Conservation (phyloP, 2,113 vertebrate species). For the Ochotona curzoniae region DNA sequence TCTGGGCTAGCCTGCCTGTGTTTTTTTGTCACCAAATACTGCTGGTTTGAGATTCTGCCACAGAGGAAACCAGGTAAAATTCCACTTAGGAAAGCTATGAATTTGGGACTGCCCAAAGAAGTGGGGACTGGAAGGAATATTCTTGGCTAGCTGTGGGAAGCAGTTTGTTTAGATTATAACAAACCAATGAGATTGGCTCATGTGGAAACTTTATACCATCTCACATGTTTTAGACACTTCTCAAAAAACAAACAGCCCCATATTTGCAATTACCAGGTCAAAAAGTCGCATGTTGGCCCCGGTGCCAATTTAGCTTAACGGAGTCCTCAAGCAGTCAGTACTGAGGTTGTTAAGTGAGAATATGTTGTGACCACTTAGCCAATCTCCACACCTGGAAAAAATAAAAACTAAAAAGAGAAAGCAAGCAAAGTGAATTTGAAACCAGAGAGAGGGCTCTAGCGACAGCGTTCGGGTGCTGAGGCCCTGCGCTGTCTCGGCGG, state of each 20-base stretch:
- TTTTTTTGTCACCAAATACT: constrained; percentile 49
- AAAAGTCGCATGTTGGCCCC: constrained; percentile 58
- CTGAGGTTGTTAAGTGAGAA: constrained; percentile 55
- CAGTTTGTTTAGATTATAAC: constrained; percentile 68
- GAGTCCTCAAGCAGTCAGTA: constrained; percentile 57
- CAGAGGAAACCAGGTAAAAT: constrained; percentile 21
- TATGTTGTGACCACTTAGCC: constrained; percentile 41
- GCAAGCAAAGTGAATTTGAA: constrained; percentile 71
- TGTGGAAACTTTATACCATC: constrained; percentile 74
- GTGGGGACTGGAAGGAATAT: constrained; percentile 33
- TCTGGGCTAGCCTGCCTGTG: not conserved
- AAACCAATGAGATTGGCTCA: constrained; percentile 60
- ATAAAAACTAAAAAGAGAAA: constrained; percentile 71
- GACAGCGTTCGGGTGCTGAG: constrained; percentile 59
- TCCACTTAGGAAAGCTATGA: constrained; percentile 60
- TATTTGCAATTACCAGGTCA: constrained; percentile 74
- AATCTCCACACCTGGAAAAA: constrained; percentile 78
- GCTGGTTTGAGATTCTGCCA: constrained; percentile 52
- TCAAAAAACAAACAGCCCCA: constrained; percentile 74
- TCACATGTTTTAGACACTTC: constrained; percentile 67
- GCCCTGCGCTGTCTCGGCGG: constrained; percentile 39
- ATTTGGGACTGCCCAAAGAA: constrained; percentile 13
- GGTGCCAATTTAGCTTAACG: constrained; percentile 63
- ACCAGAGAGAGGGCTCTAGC: constrained; percentile 38
- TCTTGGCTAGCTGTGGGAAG: constrained; percentile 63